Percentiles rank a stretch among this genome's conserved stretches.
Conservation (phyloP, 35 echinoderm and acorn worm species). For the Ophioderma brevispina region DNA sequence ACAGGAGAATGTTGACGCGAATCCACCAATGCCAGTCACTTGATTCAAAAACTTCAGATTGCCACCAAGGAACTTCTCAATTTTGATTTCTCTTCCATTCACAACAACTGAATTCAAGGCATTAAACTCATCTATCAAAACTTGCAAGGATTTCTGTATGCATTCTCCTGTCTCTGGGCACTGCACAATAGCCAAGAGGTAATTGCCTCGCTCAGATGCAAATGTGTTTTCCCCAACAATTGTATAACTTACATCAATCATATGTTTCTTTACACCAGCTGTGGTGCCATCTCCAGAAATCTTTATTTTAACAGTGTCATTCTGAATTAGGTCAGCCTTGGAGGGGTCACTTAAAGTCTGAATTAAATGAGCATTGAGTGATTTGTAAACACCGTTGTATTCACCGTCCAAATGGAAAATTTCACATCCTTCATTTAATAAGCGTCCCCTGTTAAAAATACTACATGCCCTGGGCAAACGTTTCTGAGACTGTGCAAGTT, state of each 20-base stretch:
- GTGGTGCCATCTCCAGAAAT: constrained; percentile 42
- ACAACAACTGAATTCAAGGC: constrained; percentile 9
- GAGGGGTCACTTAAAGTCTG: constrained; percentile 21
- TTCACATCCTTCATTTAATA: neutral
- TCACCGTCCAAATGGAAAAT: neutral
- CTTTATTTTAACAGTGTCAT: constrained; percentile 46
- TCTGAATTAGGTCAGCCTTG: neutral
- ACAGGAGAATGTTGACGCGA: constrained; percentile 57
- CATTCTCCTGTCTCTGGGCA: constrained; percentile 70
- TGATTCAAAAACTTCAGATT: constrained; percentile 65
- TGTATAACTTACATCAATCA: constrained; percentile 58
- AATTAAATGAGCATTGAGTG: constrained; percentile 11
- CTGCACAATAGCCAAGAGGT: constrained; percentile 49
- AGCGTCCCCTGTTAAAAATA: neutral
- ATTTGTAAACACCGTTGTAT: constrained; percentile 29
- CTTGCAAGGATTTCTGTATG: constrained; percentile 33
- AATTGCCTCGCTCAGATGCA: constrained; percentile 63
- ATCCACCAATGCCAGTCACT: constrained; percentile 54
- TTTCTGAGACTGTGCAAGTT: neutral
- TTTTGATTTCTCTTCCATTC: constrained; percentile 2
- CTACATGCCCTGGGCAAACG: neutral
- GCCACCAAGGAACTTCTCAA: constrained; percentile 46
- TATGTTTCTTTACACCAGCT: constrained; percentile 47
- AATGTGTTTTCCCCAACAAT: constrained; percentile 47
- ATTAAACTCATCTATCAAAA: constrained; percentile 55